Percentiles rank a stretch among this genome's conserved stretches.
Evolutionary conservation across 2,888 invertebrate species (phyloP).

Genomic region (Harpagoxenus sublaevis): DNA sequence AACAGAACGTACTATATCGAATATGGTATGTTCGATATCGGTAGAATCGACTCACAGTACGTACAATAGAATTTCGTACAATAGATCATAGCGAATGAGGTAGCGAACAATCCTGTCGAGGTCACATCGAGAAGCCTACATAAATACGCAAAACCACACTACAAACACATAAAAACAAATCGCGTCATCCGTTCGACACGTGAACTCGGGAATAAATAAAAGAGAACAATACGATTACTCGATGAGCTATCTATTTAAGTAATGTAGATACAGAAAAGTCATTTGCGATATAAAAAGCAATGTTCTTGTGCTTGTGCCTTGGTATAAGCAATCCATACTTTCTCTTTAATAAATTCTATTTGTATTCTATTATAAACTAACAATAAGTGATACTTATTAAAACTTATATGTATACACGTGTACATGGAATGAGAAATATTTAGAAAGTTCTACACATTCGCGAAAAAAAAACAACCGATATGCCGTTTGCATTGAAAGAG

Average conservation of each 20-base stretch:
- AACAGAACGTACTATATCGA: neutral
- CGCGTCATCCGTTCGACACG: slow-evolving; percentile 11
- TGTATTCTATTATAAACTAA: neutral
- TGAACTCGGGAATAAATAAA: slow-evolving; percentile 38
- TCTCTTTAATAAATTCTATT: neutral
- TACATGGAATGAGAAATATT: neutral
- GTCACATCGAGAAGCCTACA: slow-evolving; percentile 3
- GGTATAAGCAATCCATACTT: neutral
- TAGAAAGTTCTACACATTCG: neutral
- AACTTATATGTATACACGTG: neutral
- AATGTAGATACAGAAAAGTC: neutral
- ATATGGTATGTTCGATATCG: neutral
- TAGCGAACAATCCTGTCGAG: neutral
- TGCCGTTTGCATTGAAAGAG: neutral
- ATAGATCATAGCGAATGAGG: neutral
- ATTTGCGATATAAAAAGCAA: neutral
- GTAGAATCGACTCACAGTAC: neutral
- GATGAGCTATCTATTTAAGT: neutral
- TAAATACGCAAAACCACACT: slow-evolving; percentile 38
- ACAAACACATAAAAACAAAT: slow-evolving; percentile 21
- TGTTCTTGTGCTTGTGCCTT: too few relatives aligned
- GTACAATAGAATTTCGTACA: neutral
- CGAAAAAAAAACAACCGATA: neutral
- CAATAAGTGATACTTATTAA: neutral
- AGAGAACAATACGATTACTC: slow-evolving; percentile 29